Conservation (phyloP, 2,113 vertebrate species). For the Tragelaphus strepsiceros region DNA sequence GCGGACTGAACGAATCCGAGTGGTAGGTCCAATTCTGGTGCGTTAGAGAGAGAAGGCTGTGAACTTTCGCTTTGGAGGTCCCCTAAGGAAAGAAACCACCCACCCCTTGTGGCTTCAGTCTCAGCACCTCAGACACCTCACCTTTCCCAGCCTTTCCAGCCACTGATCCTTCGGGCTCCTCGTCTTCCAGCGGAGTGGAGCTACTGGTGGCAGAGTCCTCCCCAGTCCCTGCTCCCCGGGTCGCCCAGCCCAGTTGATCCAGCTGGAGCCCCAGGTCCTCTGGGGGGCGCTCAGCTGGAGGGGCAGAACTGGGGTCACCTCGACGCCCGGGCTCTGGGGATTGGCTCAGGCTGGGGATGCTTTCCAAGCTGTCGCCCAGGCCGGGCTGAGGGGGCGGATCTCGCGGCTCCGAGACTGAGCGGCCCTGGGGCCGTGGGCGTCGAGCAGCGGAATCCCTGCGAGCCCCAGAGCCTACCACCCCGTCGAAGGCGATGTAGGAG, state of each 20-base stretch:
- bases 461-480: conserved; percentile 63
- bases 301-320: not conserved
- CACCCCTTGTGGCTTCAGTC: not conserved
- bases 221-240: not conserved
- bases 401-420: conserved; percentile 62
- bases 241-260: conserved; percentile 55
- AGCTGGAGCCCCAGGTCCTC: conserved; percentile 52
- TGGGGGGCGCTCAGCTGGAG: not conserved
- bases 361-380: conserved; percentile 72
- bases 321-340: conserved; percentile 67
- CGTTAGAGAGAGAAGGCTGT: not conserved
- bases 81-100: not conserved
- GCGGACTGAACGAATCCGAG: not conserved
- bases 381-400: conserved; percentile 68
- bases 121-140: not conserved
- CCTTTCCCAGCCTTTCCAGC: conserved; percentile 27
- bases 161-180: conserved; percentile 23
- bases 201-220: conserved; percentile 66
- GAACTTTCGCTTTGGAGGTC: not conserved
- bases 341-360: conserved; percentile 74
- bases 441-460: conserved; percentile 64
- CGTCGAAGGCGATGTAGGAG: conserved; percentile 89
- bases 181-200: conserved; percentile 63
- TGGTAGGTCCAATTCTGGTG: conserved; percentile 35
- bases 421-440: conserved; percentile 66